These are phyloP conservation scores for Gallinago stenura DNA, from an alignment of 2,797 vertebrate genomes.

Conservation along the genomic window DNA sequence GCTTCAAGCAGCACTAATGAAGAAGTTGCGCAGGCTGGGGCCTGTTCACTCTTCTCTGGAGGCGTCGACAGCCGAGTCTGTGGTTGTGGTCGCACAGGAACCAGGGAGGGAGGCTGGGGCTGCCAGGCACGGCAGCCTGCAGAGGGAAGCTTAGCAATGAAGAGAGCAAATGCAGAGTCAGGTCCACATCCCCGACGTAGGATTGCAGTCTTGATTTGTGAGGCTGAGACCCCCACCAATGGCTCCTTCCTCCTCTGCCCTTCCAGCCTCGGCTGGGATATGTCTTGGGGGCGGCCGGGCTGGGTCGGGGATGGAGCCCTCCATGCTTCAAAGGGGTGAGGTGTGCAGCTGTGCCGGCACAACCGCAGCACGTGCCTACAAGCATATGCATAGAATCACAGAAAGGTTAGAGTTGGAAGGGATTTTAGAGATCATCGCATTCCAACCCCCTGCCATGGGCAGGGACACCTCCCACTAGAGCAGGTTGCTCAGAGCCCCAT, in stretches of 20 bases:
- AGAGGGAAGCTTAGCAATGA: not conserved
- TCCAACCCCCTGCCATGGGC: not conserved
- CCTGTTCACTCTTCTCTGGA: slow-evolving; percentile 73
- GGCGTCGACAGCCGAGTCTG: slow-evolving; percentile 40
- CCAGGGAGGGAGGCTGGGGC: slow-evolving; percentile 5
- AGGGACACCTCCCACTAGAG: not conserved
- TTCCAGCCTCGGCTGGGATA: not conserved
- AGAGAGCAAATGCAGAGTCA: not conserved
- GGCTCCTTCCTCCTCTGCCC: not conserved
- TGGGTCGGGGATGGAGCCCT: not conserved
- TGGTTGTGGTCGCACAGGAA: slow-evolving; percentile 54
- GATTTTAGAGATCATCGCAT: not conserved
- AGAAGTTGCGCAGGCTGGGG: slow-evolving; percentile 62
- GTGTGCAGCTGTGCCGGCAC: not conserved
- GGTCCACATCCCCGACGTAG: not conserved
- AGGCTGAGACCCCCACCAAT: not conserved
- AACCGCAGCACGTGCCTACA: not conserved
- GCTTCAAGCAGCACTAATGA: slow-evolving; percentile 63
- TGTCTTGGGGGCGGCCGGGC: rapidly evolving
- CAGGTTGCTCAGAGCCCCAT: not conserved
- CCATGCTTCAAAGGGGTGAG: not conserved
- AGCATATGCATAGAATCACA: not conserved
- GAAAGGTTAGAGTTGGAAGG: not conserved
- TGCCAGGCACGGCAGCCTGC: slow-evolving; percentile 4
- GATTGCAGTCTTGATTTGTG: not conserved